Conservation (phyloP, 2,888 invertebrate species). For the Oxyteleia sp. region DNA sequence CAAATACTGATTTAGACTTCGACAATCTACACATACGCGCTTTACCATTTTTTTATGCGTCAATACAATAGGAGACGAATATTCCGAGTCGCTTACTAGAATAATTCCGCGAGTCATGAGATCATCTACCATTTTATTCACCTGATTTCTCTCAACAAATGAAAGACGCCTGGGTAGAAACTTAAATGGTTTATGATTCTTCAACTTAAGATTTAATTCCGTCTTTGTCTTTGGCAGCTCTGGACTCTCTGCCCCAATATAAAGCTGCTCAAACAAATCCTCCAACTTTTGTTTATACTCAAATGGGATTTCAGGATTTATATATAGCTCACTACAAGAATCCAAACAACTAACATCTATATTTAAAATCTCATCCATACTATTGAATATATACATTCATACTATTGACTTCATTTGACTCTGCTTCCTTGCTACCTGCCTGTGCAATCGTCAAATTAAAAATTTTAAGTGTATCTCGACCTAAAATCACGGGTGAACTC, state of each 20-base stretch:
- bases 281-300: slow-evolving; percentile 2
- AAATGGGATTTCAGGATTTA: slow-evolving; percentile 4
- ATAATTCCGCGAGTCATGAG: slow-evolving; percentile 40
- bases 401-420: not conserved
- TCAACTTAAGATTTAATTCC: slow-evolving; percentile 53
- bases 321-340: not conserved
- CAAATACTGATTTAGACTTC: slow-evolving; percentile 51
- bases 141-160: slow-evolving; percentile 54
- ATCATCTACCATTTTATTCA: slow-evolving; percentile 62
- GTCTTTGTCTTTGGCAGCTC: slow-evolving; percentile 40
- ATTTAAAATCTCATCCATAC: not conserved
- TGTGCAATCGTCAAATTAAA: slow-evolving; percentile 15
- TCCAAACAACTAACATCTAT: not conserved
- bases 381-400: not conserved
- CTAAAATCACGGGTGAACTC: slow-evolving; percentile 36
- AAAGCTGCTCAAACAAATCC: slow-evolving; percentile 11
- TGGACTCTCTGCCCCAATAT: slow-evolving; percentile 36
- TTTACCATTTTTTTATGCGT: slow-evolving; percentile 14
- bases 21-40: slow-evolving; percentile 62
- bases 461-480: slow-evolving; percentile 10
- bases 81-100: slow-evolving; percentile 43
- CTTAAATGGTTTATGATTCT: slow-evolving; percentile 57
- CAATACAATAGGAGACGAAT: slow-evolving; percentile 63
- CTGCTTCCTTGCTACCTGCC: not conserved
- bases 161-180: slow-evolving; percentile 64